A percentile compares a stretch with the other conserved stretches of the same genome.
These are phyloP conservation scores for Eulemur coronatus DNA, from an alignment of 2,797 vertebrate species.

Conservation along the genomic window DNA sequence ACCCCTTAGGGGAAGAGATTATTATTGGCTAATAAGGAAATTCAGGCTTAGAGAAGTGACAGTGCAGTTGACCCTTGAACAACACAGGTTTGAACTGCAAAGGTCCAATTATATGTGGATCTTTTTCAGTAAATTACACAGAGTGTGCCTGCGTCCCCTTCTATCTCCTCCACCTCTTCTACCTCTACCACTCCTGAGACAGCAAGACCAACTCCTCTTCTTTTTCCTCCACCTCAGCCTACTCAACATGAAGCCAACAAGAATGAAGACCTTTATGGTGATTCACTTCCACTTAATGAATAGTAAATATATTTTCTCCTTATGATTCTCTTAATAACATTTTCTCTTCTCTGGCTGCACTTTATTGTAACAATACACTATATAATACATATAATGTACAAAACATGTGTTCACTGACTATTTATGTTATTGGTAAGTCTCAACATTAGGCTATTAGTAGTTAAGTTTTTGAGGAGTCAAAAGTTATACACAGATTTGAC, in stretches of 20 bases:
- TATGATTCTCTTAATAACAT: not conserved
- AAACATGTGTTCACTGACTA: not conserved
- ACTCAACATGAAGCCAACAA: not conserved
- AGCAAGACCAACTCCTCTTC: not conserved
- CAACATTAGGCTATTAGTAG: not conserved
- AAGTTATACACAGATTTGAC: not conserved
- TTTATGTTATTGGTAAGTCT: not conserved
- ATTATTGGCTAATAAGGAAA: conserved; percentile 20
- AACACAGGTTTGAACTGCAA: not conserved
- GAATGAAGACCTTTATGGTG: not conserved
- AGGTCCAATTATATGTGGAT: not conserved
- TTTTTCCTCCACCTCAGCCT: not conserved
- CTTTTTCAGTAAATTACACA: not conserved
- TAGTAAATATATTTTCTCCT: not conserved
- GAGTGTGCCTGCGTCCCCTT: not conserved
- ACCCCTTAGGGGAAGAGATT: not conserved
- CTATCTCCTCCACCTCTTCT: not conserved
- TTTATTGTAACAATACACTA: not conserved
- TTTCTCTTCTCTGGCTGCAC: not conserved
- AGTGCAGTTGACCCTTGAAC: not conserved
- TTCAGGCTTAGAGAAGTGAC: not conserved
- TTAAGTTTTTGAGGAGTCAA: not conserved
- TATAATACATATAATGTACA: not conserved
- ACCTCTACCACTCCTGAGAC: not conserved
- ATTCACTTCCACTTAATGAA: not conserved